Evolutionary conservation across 1,140 invertebrate genomes (phyloP), one percentile per base, ranked within the genome.

Genomic region (Ceratosolen fusciceps): DNA sequence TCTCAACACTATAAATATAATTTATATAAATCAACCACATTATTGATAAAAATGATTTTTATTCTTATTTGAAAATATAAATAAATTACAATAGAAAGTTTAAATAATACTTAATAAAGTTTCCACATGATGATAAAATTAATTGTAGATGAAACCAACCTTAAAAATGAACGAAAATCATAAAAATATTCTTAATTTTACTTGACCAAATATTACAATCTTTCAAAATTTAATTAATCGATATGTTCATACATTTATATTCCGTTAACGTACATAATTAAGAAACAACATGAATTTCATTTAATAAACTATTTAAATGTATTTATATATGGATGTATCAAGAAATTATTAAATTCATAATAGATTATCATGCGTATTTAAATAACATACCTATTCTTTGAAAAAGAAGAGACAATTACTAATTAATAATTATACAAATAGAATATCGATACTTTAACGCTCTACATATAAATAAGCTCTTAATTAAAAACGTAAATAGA

Each of bases 21-120:
- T 21, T 62, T 29, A 77, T 24, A 16, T 29, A 47, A 43, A 37
- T 74, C 52, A 68, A 71, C 19, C 26, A 16, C 7, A 26, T 82
- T 74, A 74, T 86, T 85, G 84, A 87, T 87, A 88, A 89, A 89
- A 89, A 88, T 89, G 84, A 86, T 81, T 85, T 89, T 88, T 89
- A 88, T 88, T 87, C 82, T 88, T 85, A 85, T 85, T 76, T 80
- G 81, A 88, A 89, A 88, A 88, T 89, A 89, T 89, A 89, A 90
- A 88, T 90, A 89, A 90, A 88, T 90, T 89, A 89, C 86, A 89
- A 88, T 88, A 88, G 88, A 86, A 84, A 86, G 80, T 86, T 84
- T 80, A 83, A 84, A 86, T 83, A 87, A 85, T 87, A 84, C 84
- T 83, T 81, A 83, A 83, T 85, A 87, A 83, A 87, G 83, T 82